Percentiles rank a stretch among this genome's conserved stretches.
Conservation (phyloP, 2,888 invertebrate species). For the Microchrysa polita region DNA sequence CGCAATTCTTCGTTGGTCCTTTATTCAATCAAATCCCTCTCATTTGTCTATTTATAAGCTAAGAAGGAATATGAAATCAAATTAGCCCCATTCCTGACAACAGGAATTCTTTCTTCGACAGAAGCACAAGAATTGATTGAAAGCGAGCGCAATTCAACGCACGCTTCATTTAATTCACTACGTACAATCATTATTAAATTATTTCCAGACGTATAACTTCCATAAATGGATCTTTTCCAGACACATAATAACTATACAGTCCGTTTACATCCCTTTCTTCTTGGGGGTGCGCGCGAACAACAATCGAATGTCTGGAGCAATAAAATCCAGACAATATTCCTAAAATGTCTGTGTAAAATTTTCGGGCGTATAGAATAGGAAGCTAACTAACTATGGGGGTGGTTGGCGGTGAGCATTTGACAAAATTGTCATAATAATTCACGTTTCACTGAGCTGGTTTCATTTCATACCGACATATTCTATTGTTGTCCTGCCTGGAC, state of each 20-base stretch:
- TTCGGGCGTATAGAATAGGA: no score
- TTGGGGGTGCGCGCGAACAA: background rate
- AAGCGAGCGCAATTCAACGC: background rate
- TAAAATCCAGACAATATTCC: slow-evolving; percentile 10
- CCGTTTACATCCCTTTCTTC: background rate
- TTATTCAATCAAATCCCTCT: no score
- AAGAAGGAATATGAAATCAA: no score
- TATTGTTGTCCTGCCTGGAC: no score
- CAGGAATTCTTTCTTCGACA: no score
- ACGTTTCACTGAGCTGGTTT: slow-evolving; percentile 18
- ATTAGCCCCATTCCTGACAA: no score
- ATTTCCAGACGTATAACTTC: slow-evolving; percentile 19
- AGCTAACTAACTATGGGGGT: background rate
- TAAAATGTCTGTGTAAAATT: background rate
- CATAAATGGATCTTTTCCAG: slow-evolving; percentile 2
- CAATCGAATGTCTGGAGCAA: background rate
- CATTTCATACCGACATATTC: no score
- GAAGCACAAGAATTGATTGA: no score
- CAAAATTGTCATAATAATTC: slow-evolving; percentile 31
- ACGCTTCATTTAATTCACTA: slow-evolving; percentile 17
- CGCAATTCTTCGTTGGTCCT: no score
- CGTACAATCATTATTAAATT: slow-evolving; percentile 21
- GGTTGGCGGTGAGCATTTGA: background rate
- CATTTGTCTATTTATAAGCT: no score
- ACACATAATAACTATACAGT: background rate